Evolutionary conservation across 2,797 vertebrate species (phyloP).

Genomic region (Coccyzus lansbergi): DNA sequence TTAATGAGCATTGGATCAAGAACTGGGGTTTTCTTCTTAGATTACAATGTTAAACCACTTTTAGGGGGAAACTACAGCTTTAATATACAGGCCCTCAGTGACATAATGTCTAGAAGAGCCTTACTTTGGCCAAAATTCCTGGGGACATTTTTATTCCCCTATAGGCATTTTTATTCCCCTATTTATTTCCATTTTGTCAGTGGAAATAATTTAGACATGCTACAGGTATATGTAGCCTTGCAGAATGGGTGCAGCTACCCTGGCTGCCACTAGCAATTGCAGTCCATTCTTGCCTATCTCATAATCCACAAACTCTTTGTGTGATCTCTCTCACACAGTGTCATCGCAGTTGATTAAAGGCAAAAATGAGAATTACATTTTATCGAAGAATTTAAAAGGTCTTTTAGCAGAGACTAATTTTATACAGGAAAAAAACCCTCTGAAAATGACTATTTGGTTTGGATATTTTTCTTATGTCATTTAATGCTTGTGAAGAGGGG

Average conservation of each 20-base stretch:
- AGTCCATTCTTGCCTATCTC: background rate
- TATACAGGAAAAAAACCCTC: background rate
- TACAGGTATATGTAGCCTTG: background rate
- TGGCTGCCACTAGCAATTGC: background rate
- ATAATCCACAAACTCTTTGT: background rate
- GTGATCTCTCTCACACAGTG: background rate
- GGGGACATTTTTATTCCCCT: background rate
- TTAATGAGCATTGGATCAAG: slow-evolving; percentile 43
- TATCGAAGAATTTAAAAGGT: background rate
- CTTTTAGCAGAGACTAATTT: background rate
- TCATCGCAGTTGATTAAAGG: background rate
- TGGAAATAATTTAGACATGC: background rate
- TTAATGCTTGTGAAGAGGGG: background rate
- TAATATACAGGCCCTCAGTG: background rate
- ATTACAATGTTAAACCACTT: background rate
- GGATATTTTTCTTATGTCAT: background rate
- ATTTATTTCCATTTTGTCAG: background rate
- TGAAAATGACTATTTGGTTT: background rate
- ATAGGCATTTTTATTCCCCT: no score
- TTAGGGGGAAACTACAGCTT: background rate
- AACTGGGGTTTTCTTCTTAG: slow-evolving; percentile 21
- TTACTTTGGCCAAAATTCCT: background rate
- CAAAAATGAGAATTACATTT: background rate
- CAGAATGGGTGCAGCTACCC: background rate
- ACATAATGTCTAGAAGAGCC: background rate